Percentiles rank a stretch among this genome's conserved stretches.
phyloP scores from a whole-genome alignment of 2,113 vertebrate species.

The Prolemur simus region DNA sequence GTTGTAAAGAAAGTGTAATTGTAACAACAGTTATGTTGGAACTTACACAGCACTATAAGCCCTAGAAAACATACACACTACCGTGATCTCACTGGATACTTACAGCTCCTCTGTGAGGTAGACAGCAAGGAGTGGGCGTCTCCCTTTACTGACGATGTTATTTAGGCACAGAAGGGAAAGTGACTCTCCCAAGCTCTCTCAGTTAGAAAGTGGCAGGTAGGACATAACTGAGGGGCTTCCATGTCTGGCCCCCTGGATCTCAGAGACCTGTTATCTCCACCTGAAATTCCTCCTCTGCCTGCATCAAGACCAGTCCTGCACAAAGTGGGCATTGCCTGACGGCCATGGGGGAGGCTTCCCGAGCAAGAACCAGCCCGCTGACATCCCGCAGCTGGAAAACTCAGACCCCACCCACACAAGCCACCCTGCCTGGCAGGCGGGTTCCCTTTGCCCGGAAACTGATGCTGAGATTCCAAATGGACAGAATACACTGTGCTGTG shows the following conservation, averaged over 20 bases:
- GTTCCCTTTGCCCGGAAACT: neutral
- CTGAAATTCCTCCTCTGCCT: neutral
- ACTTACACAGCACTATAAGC: accelerated
- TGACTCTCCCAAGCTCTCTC: neutral
- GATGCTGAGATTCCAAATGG: neutral
- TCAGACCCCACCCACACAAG: neutral
- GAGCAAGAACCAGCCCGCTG: neutral
- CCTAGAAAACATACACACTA: neutral
- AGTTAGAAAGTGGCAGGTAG: neutral
- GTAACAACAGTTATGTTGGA: neutral
- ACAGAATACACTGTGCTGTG: neutral
- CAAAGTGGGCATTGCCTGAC: neutral
- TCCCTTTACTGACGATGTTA: neutral
- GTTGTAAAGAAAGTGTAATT: neutral
- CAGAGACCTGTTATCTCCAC: neutral
- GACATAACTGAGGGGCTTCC: neutral
- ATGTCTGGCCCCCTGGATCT: neutral
- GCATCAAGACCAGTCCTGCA: neutral
- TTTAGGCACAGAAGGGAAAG: neutral
- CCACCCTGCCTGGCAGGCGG: no score
- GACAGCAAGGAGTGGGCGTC: neutral
- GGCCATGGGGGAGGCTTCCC: neutral
- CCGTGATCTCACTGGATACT: neutral
- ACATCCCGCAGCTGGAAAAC: neutral
- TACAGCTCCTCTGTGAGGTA: neutral